These are phyloP conservation scores for Actenoides lindsayi DNA, from an alignment of 2,113 vertebrate genomes.

Conservation along the genomic window DNA sequence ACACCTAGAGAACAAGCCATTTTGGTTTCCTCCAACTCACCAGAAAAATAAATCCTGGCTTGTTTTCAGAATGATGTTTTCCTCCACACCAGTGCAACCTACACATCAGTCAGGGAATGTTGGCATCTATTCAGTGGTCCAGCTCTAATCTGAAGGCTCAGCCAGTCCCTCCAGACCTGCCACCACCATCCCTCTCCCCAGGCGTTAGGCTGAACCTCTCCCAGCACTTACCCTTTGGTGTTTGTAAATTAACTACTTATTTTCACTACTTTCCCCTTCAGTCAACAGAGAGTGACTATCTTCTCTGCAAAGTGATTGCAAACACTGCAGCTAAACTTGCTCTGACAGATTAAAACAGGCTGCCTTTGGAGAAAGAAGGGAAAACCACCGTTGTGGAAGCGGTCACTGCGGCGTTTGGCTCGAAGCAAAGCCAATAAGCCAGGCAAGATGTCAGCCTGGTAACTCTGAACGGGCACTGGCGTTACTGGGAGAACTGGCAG, in stretches of 20 bases:
- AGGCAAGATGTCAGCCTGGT: not conserved
- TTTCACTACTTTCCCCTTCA: not conserved
- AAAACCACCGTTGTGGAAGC: rapidly evolving
- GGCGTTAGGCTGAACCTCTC: not conserved
- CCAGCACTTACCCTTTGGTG: not conserved
- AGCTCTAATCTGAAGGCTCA: not conserved
- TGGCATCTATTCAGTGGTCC: not conserved
- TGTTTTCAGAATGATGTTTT: not conserved
- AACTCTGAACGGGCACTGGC: rapidly evolving
- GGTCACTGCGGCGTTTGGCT: rapidly evolving
- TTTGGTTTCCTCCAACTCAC: not conserved
- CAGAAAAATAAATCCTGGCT: not conserved
- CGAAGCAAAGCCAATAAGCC: rapidly evolving
- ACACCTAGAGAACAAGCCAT: not conserved
- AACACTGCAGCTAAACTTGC: not conserved
- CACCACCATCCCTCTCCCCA: not conserved
- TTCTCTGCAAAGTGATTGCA: not conserved
- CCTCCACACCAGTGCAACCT: not conserved
- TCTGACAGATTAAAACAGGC: not conserved
- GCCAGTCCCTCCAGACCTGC: not conserved
- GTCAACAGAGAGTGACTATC: not conserved
- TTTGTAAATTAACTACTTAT: not conserved
- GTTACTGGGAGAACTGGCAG: not conserved
- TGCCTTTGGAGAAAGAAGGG: not conserved
- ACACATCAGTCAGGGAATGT: not conserved